phyloP scores from a whole-genome alignment of 2,113 vertebrate species.

The Plectropomus leopardus region DNA sequence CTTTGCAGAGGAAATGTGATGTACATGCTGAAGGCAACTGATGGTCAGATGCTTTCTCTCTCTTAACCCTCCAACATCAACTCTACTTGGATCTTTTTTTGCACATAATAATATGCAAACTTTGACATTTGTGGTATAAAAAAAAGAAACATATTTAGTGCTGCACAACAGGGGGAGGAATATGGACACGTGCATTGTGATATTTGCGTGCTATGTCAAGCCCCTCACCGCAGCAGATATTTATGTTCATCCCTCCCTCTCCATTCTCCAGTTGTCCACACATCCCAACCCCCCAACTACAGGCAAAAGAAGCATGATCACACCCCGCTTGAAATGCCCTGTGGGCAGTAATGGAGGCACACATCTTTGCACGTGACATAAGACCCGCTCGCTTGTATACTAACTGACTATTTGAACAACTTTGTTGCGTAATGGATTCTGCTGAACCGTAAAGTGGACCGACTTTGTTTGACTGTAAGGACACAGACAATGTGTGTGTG shows the following conservation, averaged over 20 bases:
- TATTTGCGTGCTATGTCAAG: slow-evolving; percentile 30
- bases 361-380: slow-evolving; percentile 59
- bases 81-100: neutral
- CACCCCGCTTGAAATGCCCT: slow-evolving; percentile 48
- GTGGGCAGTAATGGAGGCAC: slow-evolving; percentile 63
- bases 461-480: slow-evolving; percentile 46
- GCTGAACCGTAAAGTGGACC: slow-evolving; percentile 64
- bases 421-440: slow-evolving; percentile 72
- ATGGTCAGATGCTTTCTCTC: slow-evolving; percentile 22
- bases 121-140: slow-evolving; percentile 42
- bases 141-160: neutral
- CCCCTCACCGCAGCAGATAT: slow-evolving; percentile 45
- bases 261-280: slow-evolving; percentile 38
- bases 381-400: slow-evolving; percentile 57
- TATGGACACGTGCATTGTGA: neutral
- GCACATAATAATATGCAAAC: slow-evolving; percentile 29
- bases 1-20: slow-evolving; percentile 22
- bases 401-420: slow-evolving; percentile 46
- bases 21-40: neutral
- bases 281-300: slow-evolving; percentile 59
- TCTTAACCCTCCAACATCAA: neutral
- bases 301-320: slow-evolving; percentile 52
- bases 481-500: neutral
- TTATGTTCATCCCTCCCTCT: slow-evolving; percentile 19
- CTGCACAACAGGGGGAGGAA: neutral